These are phyloP conservation scores for Apeltes quadracus DNA, from an alignment of 2,113 vertebrate species.

Conservation along the genomic window DNA sequence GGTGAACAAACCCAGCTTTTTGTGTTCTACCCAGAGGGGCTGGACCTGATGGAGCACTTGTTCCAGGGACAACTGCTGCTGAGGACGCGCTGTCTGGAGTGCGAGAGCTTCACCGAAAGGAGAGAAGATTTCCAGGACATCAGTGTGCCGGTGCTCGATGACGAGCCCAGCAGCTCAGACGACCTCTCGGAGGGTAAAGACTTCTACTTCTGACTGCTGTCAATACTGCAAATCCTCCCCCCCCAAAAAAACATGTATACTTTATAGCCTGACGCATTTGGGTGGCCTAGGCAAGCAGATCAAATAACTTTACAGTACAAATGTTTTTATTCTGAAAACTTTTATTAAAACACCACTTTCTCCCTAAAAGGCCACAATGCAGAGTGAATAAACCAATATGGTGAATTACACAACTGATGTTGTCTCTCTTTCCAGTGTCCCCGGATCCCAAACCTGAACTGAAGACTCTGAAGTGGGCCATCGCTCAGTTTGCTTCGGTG, in stretches of 20 bases:
- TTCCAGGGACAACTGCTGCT: conserved; percentile 96
- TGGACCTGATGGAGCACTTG: conserved; percentile 91
- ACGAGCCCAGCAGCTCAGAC: conserved; percentile 84
- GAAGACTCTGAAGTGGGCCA: conserved; percentile 96
- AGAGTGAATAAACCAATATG: background rate
- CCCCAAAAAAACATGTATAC: background rate
- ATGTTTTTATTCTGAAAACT: background rate
- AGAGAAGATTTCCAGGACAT: conserved; percentile 98
- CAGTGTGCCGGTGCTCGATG: conserved; percentile 95
- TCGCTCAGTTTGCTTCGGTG: conserved; percentile 97
- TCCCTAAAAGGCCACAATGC: background rate
- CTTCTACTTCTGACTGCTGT: background rate
- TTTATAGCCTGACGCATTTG: background rate
- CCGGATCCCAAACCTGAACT: conserved; percentile 94
- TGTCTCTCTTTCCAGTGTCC: conserved; percentile 84
- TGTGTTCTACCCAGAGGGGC: conserved; percentile 70
- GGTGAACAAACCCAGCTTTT: background rate
- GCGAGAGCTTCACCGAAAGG: conserved; percentile 94
- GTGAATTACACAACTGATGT: background rate
- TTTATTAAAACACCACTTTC: background rate
- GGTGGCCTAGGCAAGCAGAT: too few species aligned
- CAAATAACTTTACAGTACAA: background rate
- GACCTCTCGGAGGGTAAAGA: conserved; percentile 86
- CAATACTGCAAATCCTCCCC: background rate
- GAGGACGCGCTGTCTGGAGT: conserved; percentile 95